These are phyloP conservation scores for human (Homo sapiens) DNA, from an alignment of 2,113 vertebrate species.

Conservation along the genomic window DNA sequence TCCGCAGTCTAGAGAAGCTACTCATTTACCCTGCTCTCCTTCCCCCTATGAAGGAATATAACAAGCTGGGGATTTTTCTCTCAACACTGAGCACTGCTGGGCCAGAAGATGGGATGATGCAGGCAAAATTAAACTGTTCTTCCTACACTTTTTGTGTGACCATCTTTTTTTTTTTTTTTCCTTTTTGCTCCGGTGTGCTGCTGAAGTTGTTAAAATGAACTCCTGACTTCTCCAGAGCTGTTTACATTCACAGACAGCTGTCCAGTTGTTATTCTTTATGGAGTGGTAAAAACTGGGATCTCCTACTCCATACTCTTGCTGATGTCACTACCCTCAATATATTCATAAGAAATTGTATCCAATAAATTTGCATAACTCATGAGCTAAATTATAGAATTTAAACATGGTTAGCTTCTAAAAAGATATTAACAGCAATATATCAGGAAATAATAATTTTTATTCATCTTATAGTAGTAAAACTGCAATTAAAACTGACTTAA, in stretches of 20 bases:
- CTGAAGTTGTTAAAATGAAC: not conserved
- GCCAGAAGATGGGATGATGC: not conserved
- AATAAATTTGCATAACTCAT: not conserved
- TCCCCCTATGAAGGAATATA: not conserved
- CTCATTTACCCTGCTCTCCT: not conserved
- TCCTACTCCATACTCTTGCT: not conserved
- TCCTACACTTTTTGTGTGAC: not conserved
- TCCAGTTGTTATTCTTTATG: not conserved
- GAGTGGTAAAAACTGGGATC: not conserved
- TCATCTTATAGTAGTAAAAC: not conserved
- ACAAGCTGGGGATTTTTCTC: not conserved
- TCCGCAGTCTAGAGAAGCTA: not conserved
- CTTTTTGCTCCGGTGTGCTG: not conserved
- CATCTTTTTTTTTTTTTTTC: not conserved
- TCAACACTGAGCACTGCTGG: not conserved
- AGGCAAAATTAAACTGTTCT: not conserved
- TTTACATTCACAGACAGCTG: not conserved
- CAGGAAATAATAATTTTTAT: not conserved
- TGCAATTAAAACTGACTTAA: conserved; percentile 1
- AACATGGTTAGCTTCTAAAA: not conserved
- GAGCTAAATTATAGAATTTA: not conserved
- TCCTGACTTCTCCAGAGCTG: not conserved
- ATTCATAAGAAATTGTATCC: not conserved
- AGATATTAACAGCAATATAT: not conserved
- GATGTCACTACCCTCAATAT: not conserved